Conservation (phyloP, 2,888 invertebrate genomes). For the Fissipunctia ypsillon region DNA sequence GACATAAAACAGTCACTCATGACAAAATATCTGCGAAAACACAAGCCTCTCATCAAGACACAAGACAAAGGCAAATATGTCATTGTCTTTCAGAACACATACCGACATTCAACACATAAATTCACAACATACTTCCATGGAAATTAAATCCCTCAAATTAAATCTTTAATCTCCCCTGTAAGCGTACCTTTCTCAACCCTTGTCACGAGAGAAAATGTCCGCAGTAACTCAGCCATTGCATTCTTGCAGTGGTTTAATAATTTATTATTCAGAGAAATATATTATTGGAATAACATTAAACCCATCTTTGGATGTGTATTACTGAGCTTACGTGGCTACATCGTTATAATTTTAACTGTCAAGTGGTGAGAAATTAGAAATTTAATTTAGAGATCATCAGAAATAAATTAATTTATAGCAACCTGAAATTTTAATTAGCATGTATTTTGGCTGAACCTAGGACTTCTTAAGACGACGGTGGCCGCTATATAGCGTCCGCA, state of each 20-base stretch:
- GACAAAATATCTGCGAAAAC: too few relatives aligned
- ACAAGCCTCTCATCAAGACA: neutral
- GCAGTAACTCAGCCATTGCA: conserved; percentile 42
- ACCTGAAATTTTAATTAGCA: too few relatives aligned
- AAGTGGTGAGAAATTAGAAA: neutral
- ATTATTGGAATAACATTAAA: conserved; percentile 21
- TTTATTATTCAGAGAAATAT: conserved; percentile 20
- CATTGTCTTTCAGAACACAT: conserved; percentile 11
- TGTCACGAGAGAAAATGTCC: conserved; percentile 34
- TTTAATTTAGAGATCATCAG: neutral
- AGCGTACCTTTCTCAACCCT: conserved; percentile 61
- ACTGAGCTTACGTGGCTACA: neutral
- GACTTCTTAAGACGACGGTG: too few relatives aligned
- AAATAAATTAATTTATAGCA: too few relatives aligned
- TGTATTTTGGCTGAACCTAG: too few relatives aligned
- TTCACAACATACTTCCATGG: conserved; percentile 44
- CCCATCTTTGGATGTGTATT: neutral
- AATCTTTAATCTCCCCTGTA: conserved; percentile 46
- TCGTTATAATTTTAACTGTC: neutral
- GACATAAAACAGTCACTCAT: too few relatives aligned
- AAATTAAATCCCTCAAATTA: conserved; percentile 55
- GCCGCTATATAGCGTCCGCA: too few relatives aligned
- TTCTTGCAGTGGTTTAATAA: conserved; percentile 54
- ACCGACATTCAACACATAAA: conserved; percentile 39
- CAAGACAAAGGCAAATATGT: conserved; percentile 3